Percentiles rank a stretch among this genome's conserved stretches.
These are phyloP conservation scores for Bothrops jararaca DNA, from an alignment of 2,113 vertebrate species.

Conservation along the genomic window DNA sequence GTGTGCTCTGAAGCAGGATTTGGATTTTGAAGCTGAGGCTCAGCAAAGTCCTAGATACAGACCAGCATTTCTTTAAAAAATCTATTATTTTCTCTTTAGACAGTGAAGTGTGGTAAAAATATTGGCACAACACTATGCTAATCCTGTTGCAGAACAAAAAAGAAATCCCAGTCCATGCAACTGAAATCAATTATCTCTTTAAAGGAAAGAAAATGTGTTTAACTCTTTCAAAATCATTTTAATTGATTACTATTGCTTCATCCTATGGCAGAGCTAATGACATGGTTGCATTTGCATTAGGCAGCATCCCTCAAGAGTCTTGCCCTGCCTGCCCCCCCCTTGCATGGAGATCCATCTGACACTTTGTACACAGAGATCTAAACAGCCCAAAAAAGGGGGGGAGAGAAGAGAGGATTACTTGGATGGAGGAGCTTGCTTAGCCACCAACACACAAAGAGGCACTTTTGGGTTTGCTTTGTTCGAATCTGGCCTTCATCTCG, in stretches of 20 bases:
- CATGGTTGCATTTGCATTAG: background rate
- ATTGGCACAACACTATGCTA: background rate
- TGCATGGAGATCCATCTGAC: constrained; percentile 10
- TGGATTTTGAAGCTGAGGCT: background rate
- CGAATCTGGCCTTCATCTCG: constrained; percentile 50
- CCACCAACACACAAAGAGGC: background rate
- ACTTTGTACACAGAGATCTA: background rate
- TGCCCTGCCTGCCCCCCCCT: background rate
- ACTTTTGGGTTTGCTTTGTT: constrained; percentile 40
- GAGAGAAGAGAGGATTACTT: background rate
- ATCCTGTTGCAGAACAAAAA: background rate
- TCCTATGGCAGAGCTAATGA: background rate
- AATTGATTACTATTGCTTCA: background rate
- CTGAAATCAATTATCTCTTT: background rate
- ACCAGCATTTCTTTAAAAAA: background rate
- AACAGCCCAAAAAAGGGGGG: background rate
- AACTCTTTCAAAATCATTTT: background rate
- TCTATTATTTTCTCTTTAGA: background rate
- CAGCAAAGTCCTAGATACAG: background rate
- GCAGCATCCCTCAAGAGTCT: background rate
- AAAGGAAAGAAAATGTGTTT: too few species aligned
- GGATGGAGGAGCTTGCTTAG: background rate
- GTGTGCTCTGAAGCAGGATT: background rate
- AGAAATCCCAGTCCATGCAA: background rate
- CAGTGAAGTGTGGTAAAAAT: background rate